Conservation (phyloP, 1,140 invertebrate genomes). For the Aphis craccivora region DNA sequence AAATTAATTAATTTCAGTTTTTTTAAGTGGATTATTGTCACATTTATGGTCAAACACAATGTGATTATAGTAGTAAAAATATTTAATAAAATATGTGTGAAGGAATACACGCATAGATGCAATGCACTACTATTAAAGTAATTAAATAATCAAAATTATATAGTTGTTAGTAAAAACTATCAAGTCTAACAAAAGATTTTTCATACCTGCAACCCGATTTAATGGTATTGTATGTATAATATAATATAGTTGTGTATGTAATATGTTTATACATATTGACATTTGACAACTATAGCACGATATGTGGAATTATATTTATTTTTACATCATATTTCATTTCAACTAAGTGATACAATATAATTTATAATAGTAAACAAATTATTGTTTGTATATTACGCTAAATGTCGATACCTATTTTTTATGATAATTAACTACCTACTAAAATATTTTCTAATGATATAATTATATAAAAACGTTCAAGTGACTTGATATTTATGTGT, state of each 20-base stretch:
- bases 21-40: too few species aligned
- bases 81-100: too few species aligned
- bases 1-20: background rate
- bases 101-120: too few species aligned
- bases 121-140: background rate
- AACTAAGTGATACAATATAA: background rate
- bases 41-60: too few species aligned
- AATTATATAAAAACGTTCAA: background rate
- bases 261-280: background rate
- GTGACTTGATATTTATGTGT: background rate
- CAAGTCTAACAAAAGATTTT: background rate
- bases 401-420: background rate
- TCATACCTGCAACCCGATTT: background rate
- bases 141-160: background rate
- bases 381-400: background rate
- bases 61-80: too few species aligned
- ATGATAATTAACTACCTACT: background rate
- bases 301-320: conserved; percentile 8
- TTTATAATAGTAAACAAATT: background rate
- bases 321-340: background rate
- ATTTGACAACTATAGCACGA: background rate
- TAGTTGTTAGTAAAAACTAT: background rate
- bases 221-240: background rate
- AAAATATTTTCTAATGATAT: conserved; percentile 1
- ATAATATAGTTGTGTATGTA: background rate